Conservation (phyloP, 2,113 vertebrate species). For the Pelvicachromis taeniatus region DNA sequence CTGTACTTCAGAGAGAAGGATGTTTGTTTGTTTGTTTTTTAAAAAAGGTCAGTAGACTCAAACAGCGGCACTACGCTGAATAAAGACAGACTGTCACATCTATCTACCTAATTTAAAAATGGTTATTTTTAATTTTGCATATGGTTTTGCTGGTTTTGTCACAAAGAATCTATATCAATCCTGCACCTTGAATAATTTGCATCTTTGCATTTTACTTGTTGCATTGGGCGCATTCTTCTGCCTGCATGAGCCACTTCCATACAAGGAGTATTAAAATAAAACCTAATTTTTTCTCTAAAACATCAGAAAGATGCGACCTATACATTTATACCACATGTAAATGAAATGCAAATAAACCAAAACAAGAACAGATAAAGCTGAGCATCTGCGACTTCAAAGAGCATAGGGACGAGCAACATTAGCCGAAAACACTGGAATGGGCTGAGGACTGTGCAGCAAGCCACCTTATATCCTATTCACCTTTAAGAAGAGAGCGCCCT, state of each 20-base stretch:
- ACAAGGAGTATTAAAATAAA: background rate
- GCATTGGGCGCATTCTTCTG: accelerated
- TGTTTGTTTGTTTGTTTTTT: background rate
- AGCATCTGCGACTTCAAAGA: slow-evolving; percentile 5
- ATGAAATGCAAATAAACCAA: background rate
- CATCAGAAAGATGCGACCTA: background rate
- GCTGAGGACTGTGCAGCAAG: background rate
- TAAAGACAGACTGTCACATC: background rate
- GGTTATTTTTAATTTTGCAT: background rate
- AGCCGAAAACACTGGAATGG: background rate
- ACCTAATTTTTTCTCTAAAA: background rate
- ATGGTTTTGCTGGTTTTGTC: background rate
- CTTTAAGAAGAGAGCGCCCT: slow-evolving; percentile 78
- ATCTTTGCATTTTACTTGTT: background rate
- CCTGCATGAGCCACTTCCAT: background rate
- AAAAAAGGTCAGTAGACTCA: background rate
- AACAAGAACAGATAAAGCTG: background rate
- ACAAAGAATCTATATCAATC: accelerated
- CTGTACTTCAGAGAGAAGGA: background rate
- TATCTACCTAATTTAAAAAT: background rate
- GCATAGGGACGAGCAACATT: background rate
- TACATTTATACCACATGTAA: background rate
- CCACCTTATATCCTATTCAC: slow-evolving; percentile 21
- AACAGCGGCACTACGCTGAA: background rate
- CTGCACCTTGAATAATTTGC: background rate